These are phyloP conservation scores for Patiria miniata DNA, from an alignment of 35 echinoderm and acorn worm species.

Conservation along the genomic window DNA sequence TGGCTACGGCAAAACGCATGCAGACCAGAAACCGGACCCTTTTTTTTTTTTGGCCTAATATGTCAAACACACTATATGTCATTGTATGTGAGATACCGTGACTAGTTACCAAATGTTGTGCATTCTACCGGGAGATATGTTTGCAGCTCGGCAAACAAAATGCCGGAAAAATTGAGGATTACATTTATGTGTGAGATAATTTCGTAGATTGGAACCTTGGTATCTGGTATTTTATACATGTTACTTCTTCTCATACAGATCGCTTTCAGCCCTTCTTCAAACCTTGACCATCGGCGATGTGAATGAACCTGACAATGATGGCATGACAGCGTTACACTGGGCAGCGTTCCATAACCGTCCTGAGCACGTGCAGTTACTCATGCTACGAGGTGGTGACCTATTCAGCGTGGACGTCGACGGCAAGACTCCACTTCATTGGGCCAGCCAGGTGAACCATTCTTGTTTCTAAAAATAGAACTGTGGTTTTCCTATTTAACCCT, in stretches of 20 bases:
- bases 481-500: too few species aligned
- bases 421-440: conserved; percentile 97
- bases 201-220: neutral
- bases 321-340: conserved; percentile 98
- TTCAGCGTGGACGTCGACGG: conserved; percentile 87
- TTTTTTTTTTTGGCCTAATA: too few species aligned
- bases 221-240: neutral
- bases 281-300: conserved; percentile 81
- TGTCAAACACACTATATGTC: too few species aligned
- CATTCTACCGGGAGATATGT: too few species aligned
- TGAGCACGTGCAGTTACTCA: conserved; percentile 93
- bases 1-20: too few species aligned
- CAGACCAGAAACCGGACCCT: too few species aligned
- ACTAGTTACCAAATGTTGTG: too few species aligned
- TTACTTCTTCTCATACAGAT: conserved; percentile 33
- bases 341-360: conserved; percentile 97
- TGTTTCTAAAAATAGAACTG: too few species aligned
- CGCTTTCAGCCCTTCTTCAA: conserved; percentile 84
- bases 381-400: conserved; percentile 91
- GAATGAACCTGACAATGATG: conserved; percentile 91
- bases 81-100: too few species aligned
- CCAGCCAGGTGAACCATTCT: conserved; percentile 78
- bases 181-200: too few species aligned
- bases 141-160: too few species aligned
- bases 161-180: too few species aligned